Conservation (phyloP, 2,113 vertebrate genomes). For the Eclectus roratus region DNA sequence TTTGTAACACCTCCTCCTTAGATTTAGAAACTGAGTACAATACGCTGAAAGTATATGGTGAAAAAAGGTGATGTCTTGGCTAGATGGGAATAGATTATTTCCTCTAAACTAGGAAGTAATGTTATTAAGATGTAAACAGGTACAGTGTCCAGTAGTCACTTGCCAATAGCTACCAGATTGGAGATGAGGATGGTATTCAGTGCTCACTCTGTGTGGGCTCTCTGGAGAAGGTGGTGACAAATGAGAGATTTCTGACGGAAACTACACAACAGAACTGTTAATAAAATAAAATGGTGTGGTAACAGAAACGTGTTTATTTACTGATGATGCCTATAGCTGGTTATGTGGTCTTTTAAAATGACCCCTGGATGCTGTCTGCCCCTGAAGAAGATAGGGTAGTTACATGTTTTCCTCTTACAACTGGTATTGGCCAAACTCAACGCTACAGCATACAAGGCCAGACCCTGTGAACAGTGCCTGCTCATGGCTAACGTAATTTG, state of each 20-base stretch:
- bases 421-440: neutral
- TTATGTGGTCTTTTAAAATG: neutral
- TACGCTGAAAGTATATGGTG: neutral
- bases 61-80: neutral
- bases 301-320: neutral
- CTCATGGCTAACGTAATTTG: neutral
- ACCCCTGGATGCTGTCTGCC: neutral
- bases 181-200: neutral
- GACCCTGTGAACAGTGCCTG: neutral
- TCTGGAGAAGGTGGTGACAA: neutral
- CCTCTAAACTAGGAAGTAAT: neutral
- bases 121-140: neutral
- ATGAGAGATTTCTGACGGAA: neutral
- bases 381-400: neutral
- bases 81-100: neutral
- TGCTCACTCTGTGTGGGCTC: neutral
- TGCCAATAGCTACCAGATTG: fast-evolving
- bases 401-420: neutral
- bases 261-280: neutral
- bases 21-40: neutral
- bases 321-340: neutral
- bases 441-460: neutral
- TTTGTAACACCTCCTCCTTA: neutral
- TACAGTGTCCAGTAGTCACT: neutral
- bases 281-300: neutral